These are phyloP conservation scores for Steinernema hermaphroditum DNA, from an alignment of 2,888 invertebrate species.

Conservation along the genomic window DNA sequence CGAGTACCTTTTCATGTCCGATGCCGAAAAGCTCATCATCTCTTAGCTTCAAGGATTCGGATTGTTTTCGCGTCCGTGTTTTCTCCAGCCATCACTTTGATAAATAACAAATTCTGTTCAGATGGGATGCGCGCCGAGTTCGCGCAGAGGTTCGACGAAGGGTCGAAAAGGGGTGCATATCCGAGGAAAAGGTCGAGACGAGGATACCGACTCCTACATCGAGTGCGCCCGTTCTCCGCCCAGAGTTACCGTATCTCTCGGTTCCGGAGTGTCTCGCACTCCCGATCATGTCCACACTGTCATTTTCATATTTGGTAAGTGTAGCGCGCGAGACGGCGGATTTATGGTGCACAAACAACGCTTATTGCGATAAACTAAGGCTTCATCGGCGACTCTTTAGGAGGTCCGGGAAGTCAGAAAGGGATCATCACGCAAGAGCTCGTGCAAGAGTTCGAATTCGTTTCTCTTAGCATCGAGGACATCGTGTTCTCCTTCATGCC, in stretches of 20 bases:
- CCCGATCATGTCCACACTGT: slow-evolving; percentile 43
- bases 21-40: too few relatives aligned
- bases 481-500: slow-evolving; percentile 64
- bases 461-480: slow-evolving; percentile 56
- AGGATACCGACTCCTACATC: slow-evolving; percentile 33
- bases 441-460: slow-evolving; percentile 59
- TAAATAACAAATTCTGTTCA: slow-evolving; percentile 8
- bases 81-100: neutral
- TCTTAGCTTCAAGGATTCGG: too few relatives aligned
- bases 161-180: slow-evolving; percentile 34
- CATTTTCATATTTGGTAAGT: slow-evolving; percentile 61
- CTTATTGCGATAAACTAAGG: slow-evolving; percentile 10
- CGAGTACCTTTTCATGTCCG: too few relatives aligned
- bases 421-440: slow-evolving; percentile 63
- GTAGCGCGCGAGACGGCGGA: neutral
- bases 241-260: slow-evolving; percentile 36
- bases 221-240: slow-evolving; percentile 32
- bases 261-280: slow-evolving; percentile 39
- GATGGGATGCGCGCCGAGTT: slow-evolving; percentile 48
- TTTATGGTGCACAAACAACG: neutral
- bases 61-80: neutral
- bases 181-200: slow-evolving; percentile 31
- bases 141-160: slow-evolving; percentile 28
- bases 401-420: slow-evolving; percentile 65
- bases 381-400: slow-evolving; percentile 41